These are phyloP conservation scores for Catamblyrhynchus diadema DNA, from an alignment of 2,797 vertebrate genomes.

Conservation along the genomic window DNA sequence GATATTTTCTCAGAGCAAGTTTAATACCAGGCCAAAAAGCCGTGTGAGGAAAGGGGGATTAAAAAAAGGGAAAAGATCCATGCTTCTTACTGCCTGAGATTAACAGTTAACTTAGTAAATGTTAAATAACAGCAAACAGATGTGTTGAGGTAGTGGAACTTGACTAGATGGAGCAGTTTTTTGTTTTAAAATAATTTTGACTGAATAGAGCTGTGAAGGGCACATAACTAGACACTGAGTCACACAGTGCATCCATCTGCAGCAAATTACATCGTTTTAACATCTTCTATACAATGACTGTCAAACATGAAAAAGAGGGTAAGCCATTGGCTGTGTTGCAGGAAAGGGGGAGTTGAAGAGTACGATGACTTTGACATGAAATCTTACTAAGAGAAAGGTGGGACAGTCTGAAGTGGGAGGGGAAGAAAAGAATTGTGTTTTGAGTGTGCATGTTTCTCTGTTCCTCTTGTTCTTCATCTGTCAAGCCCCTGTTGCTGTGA, in stretches of 20 bases:
- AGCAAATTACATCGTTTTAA: conserved; percentile 6
- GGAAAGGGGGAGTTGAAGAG: neutral
- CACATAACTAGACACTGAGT: conserved; percentile 65
- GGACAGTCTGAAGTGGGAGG: neutral
- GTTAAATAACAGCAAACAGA: conserved; percentile 52
- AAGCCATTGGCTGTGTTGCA: neutral
- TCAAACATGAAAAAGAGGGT: neutral
- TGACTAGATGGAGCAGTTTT: conserved; percentile 11
- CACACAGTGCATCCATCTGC: conserved; percentile 46
- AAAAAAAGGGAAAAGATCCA: neutral
- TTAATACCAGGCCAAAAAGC: neutral
- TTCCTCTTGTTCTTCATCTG: neutral
- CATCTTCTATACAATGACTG: neutral
- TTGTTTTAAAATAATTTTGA: conserved; percentile 24
- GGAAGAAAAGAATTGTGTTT: neutral
- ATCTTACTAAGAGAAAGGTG: neutral
- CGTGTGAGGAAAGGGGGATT: neutral
- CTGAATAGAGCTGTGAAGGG: conserved; percentile 23
- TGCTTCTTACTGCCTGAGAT: neutral
- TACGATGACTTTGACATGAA: neutral
- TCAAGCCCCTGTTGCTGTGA: neutral
- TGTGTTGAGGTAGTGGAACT: conserved; percentile 2
- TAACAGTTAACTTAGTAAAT: conserved; percentile 33
- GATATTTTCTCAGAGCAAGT: conserved; percentile 40
- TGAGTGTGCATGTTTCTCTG: neutral